phyloP scores from a whole-genome alignment of 2,113 vertebrate species.

The Carollia perspicillata region DNA sequence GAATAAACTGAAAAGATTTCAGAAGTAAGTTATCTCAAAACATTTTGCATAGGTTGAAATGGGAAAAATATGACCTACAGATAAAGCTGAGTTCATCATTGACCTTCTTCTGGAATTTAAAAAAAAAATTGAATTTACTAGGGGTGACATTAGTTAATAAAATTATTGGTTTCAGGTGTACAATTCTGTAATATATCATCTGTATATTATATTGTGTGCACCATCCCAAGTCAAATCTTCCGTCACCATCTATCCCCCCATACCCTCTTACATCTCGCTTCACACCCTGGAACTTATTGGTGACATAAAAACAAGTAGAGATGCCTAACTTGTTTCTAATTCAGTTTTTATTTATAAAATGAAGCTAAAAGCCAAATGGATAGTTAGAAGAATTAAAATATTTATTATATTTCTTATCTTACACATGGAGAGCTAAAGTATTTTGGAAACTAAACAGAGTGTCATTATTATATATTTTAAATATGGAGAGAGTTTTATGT shows the following conservation, averaged over 20 bases:
- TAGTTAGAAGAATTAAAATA: constrained; percentile 46
- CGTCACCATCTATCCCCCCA: not conserved
- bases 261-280: not conserved
- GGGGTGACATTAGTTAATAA: not conserved
- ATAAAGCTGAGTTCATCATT: not conserved
- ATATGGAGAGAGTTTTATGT: not conserved
- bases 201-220: not conserved
- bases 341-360: constrained; percentile 46
- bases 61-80: not conserved
- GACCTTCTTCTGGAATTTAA: not conserved
- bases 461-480: not conserved
- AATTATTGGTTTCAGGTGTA: not conserved
- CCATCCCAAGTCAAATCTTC: not conserved
- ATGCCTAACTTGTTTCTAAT: not conserved
- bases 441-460: constrained; percentile 40
- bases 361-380: not conserved
- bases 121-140: not conserved
- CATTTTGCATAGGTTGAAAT: constrained; percentile 16
- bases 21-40: constrained; percentile 51
- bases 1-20: constrained; percentile 41
- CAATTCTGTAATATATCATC: not conserved
- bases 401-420: constrained; percentile 27
- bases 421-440: not conserved
- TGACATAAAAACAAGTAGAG: not conserved
- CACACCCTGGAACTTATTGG: not conserved